Evolutionary conservation across 1,140 invertebrate genomes (phyloP).

Genomic region (Meteorus sp.): DNA sequence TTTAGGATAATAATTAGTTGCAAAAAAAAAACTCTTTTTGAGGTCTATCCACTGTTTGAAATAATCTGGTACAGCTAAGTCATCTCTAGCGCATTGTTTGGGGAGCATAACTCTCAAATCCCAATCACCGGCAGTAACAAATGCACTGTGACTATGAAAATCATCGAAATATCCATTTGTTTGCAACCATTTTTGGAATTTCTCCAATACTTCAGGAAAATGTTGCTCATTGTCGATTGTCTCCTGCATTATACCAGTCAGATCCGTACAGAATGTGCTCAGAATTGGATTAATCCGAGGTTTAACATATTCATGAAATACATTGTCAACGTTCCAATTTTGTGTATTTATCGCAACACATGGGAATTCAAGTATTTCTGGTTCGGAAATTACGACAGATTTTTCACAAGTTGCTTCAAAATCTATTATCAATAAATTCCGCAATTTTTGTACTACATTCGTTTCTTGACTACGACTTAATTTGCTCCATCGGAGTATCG

Average conservation of each 20-base stretch:
- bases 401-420: conserved; percentile 67
- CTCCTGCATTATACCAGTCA: conserved; percentile 60
- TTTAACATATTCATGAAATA: conserved; percentile 66
- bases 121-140: conserved; percentile 70
- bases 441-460: conserved; percentile 44
- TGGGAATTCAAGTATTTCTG: conserved; percentile 73
- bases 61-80: conserved; percentile 55
- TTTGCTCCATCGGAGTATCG: background rate
- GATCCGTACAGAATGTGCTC: conserved; percentile 63
- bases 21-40: conserved; percentile 55
- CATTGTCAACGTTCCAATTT: conserved; percentile 59
- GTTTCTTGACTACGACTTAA: too few species aligned
- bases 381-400: conserved; percentile 34
- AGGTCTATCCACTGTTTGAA: conserved; percentile 66
- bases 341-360: conserved; percentile 63
- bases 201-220: conserved; percentile 47
- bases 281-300: conserved; percentile 60
- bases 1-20: conserved; percentile 42
- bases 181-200: conserved; percentile 50
- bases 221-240: conserved; percentile 45
- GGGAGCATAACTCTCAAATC: conserved; percentile 66
- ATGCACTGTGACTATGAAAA: conserved; percentile 45
- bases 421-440: conserved; percentile 64
- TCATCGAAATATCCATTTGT: conserved; percentile 41
- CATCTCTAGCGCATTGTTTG: conserved; percentile 58